A percentile compares a stretch with the other conserved stretches of the same genome.
Evolutionary conservation across 2,113 vertebrate species (phyloP).

Genomic region (Ptyas mucosa): DNA sequence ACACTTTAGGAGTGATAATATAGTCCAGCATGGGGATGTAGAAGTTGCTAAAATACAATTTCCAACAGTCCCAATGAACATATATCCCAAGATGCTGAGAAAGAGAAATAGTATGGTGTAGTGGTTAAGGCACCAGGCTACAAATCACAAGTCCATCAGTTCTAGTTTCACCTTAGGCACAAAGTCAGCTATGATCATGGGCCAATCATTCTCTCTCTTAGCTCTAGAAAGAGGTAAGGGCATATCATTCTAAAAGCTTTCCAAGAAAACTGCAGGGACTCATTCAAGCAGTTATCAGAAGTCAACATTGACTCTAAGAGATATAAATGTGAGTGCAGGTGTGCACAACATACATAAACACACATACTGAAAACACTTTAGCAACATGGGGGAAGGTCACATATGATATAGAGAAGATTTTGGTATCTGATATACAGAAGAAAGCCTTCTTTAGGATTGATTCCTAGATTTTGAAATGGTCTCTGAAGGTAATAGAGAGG

Average conservation of each 20-base stretch:
- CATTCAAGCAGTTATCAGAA: background rate
- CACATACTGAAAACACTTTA: background rate
- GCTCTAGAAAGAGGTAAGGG: background rate
- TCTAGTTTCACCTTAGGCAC: background rate
- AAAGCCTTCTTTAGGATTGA: background rate
- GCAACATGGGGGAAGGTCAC: background rate
- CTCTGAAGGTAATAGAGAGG: background rate
- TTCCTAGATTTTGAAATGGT: background rate
- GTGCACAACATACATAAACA: background rate
- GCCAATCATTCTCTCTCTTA: background rate
- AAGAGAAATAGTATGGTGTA: background rate
- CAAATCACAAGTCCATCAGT: background rate
- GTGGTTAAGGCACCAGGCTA: background rate
- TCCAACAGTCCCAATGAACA: background rate
- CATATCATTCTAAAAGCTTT: background rate
- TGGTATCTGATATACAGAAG: background rate
- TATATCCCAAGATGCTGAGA: background rate
- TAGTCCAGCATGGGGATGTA: background rate
- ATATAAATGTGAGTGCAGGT: background rate
- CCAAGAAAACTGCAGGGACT: background rate
- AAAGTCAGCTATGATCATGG: background rate
- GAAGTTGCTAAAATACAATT: background rate
- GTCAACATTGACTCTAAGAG: background rate
- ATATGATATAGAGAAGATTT: background rate
- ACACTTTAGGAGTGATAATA: background rate